A percentile compares a stretch with the other conserved stretches of the same genome.
Evolutionary conservation across 23 tunicate genomes (phyloP).

Genomic region (Halocynthia aurantium): DNA sequence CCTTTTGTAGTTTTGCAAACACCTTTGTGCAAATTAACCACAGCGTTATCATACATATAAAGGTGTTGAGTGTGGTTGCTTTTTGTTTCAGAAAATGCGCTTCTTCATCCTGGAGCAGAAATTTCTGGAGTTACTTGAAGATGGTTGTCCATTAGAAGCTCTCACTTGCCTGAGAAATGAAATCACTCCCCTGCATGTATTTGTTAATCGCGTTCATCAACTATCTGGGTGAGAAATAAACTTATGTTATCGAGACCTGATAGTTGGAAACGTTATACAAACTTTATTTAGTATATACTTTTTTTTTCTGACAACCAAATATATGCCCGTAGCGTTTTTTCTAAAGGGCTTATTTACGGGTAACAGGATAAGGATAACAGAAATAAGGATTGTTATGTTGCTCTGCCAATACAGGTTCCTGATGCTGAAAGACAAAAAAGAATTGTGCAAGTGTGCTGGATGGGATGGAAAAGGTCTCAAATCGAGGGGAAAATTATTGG

Average conservation of each 20-base stretch:
- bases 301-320: no score
- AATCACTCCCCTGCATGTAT: constrained; percentile 55
- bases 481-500: constrained; percentile 70
- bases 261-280: neutral
- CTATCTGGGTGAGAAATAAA: constrained; percentile 47
- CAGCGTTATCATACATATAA: no score
- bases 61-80: neutral
- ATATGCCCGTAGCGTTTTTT: no score
- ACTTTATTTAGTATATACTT: no score
- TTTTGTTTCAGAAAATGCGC: constrained; percentile 56
- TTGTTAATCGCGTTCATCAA: constrained; percentile 56
- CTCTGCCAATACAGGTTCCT: constrained; percentile 37
- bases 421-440: constrained; percentile 70
- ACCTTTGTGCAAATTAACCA: no score
- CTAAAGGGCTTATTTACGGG: no score
- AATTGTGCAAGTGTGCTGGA: constrained; percentile 68
- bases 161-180: constrained; percentile 63
- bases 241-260: neutral
- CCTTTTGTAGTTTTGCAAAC: no score
- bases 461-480: constrained; percentile 94
- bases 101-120: constrained; percentile 86
- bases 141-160: constrained; percentile 68
- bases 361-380: no score
- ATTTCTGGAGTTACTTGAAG: constrained; percentile 84
- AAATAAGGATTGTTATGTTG: no score